Conservation (phyloP, 2,797 vertebrate genomes). For the Bradypus variegatus region DNA sequence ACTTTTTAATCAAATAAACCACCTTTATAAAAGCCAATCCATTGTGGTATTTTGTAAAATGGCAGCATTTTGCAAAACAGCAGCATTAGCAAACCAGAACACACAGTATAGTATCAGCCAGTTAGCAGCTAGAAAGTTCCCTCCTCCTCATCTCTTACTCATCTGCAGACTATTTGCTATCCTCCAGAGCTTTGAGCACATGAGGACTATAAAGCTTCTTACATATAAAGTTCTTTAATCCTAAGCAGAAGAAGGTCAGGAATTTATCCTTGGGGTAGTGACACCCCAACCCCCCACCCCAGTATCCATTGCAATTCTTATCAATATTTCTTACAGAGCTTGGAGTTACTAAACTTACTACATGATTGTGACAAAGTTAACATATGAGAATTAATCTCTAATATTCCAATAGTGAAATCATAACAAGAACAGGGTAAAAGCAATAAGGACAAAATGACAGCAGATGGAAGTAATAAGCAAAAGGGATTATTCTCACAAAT, state of each 20-base stretch:
- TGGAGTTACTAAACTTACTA: background rate
- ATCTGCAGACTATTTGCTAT: background rate
- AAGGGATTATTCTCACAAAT: background rate
- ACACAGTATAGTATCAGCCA: background rate
- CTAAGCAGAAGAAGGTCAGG: background rate
- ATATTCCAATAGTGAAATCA: background rate
- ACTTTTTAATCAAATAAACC: too few relatives aligned
- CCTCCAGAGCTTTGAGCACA: background rate
- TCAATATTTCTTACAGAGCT: background rate
- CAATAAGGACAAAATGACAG: background rate
- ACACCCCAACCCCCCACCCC: too few relatives aligned
- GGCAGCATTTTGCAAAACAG: too few relatives aligned
- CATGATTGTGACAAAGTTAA: background rate
- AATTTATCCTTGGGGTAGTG: background rate
- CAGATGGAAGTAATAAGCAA: background rate
- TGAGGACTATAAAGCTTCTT: background rate
- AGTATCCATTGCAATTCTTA: background rate
- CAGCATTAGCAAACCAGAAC: too few relatives aligned
- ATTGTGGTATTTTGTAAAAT: too few relatives aligned
- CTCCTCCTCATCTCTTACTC: background rate
- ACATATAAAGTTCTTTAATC: background rate
- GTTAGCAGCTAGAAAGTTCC: background rate
- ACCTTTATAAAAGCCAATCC: too few relatives aligned
- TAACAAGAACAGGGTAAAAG: background rate
- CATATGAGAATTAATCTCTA: background rate